These are phyloP conservation scores for Drosophila putrida DNA, from an alignment of 2,888 invertebrate genomes.

Conservation along the genomic window DNA sequence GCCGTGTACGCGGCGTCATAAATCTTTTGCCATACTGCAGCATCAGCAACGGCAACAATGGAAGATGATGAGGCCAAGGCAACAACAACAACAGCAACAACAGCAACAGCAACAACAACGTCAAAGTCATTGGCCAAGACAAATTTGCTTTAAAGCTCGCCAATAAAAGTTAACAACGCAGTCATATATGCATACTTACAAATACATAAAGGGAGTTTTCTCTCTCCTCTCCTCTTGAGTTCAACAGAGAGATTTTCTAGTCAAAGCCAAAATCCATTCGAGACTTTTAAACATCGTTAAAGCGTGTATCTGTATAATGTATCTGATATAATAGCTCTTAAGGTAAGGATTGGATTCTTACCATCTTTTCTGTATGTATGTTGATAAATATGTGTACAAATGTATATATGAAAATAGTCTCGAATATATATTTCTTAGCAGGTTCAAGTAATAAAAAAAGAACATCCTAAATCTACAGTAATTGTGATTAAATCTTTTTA, in stretches of 20 bases:
- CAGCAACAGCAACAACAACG: conserved; percentile 16
- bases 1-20: conserved; percentile 72
- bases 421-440: not conserved
- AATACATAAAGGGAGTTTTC: conserved; percentile 49
- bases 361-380: conserved; percentile 2
- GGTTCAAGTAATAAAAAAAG: not conserved
- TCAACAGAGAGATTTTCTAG: conserved; percentile 28
- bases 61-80: conserved; percentile 63
- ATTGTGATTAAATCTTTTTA: not conserved
- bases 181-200: conserved; percentile 62
- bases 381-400: conserved; percentile 2
- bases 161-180: conserved; percentile 78
- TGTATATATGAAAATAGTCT: not conserved
- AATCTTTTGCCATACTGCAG: conserved; percentile 68
- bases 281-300: conserved; percentile 47
- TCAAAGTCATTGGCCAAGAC: conserved; percentile 64
- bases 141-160: conserved; percentile 81
- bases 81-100: conserved; percentile 36
- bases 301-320: too few relatives aligned
- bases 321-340: conserved; percentile 10
- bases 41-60: conserved; percentile 57
- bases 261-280: conserved; percentile 31
- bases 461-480: not conserved
- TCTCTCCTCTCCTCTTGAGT: conserved; percentile 9
- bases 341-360: conserved; percentile 15